Conservation (phyloP, 2,797 vertebrate species). For the Todus mexicanus region DNA sequence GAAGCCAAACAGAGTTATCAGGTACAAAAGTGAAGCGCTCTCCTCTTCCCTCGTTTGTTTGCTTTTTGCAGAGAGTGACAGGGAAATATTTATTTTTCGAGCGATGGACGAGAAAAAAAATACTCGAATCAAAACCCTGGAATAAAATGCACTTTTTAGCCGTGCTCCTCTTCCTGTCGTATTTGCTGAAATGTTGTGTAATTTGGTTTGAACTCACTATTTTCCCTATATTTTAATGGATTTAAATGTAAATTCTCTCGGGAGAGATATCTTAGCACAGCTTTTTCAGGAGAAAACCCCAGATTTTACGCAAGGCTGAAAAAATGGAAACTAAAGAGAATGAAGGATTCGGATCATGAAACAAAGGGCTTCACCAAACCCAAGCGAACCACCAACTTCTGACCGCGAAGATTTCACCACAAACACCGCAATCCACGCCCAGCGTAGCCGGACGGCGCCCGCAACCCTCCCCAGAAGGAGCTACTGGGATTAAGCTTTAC, state of each 20-base stretch:
- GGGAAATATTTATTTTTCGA: not conserved
- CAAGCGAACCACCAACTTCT: not conserved
- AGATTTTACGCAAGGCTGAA: not conserved
- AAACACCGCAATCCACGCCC: rapidly evolving
- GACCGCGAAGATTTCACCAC: rapidly evolving
- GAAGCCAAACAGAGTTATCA: not conserved
- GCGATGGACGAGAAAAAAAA: not conserved
- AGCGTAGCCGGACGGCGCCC: not conserved
- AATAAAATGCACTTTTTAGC: not conserved
- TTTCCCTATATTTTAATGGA: not conserved
- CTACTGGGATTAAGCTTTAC: not conserved
- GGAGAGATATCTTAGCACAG: not conserved
- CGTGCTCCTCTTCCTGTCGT: no score
- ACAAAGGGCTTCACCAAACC: not conserved
- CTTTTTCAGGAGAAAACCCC: not conserved
- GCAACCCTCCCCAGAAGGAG: not conserved
- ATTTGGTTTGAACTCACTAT: not conserved
- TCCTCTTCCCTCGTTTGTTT: not conserved
- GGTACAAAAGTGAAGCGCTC: not conserved
- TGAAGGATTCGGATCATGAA: not conserved
- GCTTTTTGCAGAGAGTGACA: not conserved
- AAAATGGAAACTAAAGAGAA: not conserved
- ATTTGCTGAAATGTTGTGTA: rapidly evolving
- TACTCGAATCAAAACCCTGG: no score
- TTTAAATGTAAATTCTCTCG: not conserved